Conservation (phyloP, 2,797 vertebrate genomes). For the Sylvia borin region DNA sequence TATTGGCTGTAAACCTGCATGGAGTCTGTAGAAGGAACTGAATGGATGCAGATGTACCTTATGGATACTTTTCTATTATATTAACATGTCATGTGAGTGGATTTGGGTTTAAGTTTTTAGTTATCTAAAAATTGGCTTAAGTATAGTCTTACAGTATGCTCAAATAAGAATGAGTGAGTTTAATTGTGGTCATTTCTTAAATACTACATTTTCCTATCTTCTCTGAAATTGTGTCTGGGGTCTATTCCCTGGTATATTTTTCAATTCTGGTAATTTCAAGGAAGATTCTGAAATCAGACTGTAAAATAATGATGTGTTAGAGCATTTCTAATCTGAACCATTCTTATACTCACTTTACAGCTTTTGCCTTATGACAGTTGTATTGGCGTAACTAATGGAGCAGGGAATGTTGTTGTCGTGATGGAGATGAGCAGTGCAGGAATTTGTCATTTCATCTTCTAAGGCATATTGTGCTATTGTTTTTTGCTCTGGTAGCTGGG, state of each 20-base stretch:
- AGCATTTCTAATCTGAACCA: background rate
- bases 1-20: background rate
- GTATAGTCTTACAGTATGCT: background rate
- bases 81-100: background rate
- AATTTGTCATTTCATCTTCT: slow-evolving; percentile 19
- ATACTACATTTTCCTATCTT: background rate
- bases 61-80: background rate
- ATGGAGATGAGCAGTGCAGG: background rate
- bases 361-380: background rate
- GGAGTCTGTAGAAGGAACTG: background rate
- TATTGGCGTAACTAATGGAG: slow-evolving; percentile 18
- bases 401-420: slow-evolving; percentile 8
- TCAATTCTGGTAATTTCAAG: background rate
- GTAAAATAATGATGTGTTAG: background rate
- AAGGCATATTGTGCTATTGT: background rate
- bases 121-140: background rate
- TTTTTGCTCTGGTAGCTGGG: background rate
- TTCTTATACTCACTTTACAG: background rate
- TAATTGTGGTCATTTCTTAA: background rate
- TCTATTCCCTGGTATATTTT: background rate
- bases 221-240: background rate
- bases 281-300: background rate
- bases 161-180: background rate
- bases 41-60: background rate
- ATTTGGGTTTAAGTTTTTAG: background rate